Conservation (phyloP, 2,888 invertebrate species). For the Chrysolina haemoptera region DNA sequence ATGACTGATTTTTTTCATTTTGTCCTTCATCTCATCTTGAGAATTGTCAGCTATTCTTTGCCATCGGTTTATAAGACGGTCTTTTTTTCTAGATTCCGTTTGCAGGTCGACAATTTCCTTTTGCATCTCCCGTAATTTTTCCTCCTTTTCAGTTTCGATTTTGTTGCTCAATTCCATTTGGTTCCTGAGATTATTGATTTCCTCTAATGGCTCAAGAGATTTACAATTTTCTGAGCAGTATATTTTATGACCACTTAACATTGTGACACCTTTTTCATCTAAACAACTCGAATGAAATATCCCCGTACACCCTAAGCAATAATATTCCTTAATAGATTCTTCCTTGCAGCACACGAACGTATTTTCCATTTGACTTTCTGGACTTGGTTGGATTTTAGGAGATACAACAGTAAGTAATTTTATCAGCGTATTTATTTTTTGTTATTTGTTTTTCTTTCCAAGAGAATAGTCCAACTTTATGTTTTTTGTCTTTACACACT, state of each 20-base stretch:
- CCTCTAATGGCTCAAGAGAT: background rate
- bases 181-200: too few species aligned
- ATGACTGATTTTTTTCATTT: too few species aligned
- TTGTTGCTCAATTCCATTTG: too few species aligned
- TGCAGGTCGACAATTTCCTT: background rate
- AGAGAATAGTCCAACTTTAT: too few species aligned
- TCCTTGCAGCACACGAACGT: background rate
- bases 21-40: too few species aligned
- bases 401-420: too few species aligned
- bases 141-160: background rate
- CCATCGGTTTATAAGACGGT: background rate
- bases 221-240: constrained; percentile 8
- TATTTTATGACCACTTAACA: background rate
- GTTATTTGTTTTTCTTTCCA: too few species aligned
- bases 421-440: too few species aligned
- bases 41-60: too few species aligned
- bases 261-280: background rate
- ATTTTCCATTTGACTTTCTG: background rate
- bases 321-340: background rate
- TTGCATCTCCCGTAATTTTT: background rate
- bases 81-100: background rate
- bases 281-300: background rate
- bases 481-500: too few species aligned
- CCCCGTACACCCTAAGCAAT: background rate
- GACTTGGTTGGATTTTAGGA: too few species aligned